Percentiles rank a stretch among this genome's conserved stretches.
Conservation (phyloP, 1,140 invertebrate genomes). For the Scaptodrosophila lebanonensis region DNA sequence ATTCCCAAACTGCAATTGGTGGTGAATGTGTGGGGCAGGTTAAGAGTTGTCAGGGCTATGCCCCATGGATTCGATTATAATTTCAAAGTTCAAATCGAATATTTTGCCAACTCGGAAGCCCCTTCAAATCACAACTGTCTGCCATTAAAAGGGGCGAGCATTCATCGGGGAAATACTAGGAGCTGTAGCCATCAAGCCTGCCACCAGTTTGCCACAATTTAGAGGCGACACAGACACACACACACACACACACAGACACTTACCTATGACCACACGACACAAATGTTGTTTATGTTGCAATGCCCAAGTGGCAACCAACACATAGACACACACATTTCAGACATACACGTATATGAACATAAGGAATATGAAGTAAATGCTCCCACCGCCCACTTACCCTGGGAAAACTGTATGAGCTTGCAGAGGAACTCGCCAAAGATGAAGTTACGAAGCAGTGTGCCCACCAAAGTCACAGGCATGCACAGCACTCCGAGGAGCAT, state of each 20-base stretch:
- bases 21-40: too few species aligned
- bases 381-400: constrained; percentile 83
- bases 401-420: constrained; percentile 89
- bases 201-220: background rate
- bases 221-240: background rate
- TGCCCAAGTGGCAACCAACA: too few species aligned
- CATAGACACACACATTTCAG: background rate
- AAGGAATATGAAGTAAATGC: constrained; percentile 9
- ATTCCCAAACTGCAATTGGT: too few species aligned
- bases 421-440: constrained; percentile 90
- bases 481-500: constrained; percentile 90
- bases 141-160: too few species aligned
- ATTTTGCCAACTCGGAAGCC: too few species aligned
- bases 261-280: background rate
- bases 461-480: constrained; percentile 91
- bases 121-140: too few species aligned
- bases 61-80: too few species aligned
- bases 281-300: background rate
- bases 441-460: constrained; percentile 88
- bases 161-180: too few species aligned
- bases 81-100: too few species aligned
- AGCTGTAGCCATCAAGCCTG: background rate
- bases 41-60: too few species aligned
- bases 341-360: constrained; percentile 1
- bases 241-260: background rate